A percentile compares a stretch with the other conserved stretches of the same genome.
These are phyloP conservation scores for Drosophila watanabei DNA, from an alignment of 1,140 invertebrate species.

Conservation along the genomic window DNA sequence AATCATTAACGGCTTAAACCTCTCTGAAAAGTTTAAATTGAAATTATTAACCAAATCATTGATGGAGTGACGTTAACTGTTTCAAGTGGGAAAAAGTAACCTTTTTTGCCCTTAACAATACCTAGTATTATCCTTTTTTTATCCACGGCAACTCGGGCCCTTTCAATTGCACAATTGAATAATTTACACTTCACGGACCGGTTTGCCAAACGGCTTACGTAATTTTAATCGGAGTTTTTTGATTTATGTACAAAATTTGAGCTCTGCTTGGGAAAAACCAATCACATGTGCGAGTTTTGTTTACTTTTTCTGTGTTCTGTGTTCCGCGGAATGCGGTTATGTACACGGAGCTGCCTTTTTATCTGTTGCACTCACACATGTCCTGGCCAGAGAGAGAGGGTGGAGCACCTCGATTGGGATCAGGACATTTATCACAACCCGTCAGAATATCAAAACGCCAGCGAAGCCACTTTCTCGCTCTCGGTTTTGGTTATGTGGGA, in stretches of 20 bases:
- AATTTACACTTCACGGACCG: slow-evolving; percentile 10
- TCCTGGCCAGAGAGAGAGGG: background rate
- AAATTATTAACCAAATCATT: background rate
- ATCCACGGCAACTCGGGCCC: background rate
- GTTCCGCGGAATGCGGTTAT: slow-evolving; percentile 2
- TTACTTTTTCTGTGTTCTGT: background rate
- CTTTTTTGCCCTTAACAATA: background rate
- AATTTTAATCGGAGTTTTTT: slow-evolving; percentile 42
- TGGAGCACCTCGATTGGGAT: slow-evolving; percentile 23
- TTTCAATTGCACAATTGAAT: slow-evolving; percentile 11
- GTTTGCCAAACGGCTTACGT: slow-evolving; percentile 13
- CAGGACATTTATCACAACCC: slow-evolving; percentile 54
- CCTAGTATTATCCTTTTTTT: background rate
- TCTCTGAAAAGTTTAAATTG: too few species aligned
- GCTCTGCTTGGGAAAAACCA: slow-evolving; percentile 18
- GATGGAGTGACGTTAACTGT: background rate
- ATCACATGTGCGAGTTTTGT: slow-evolving; percentile 35
- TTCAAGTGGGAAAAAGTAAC: background rate
- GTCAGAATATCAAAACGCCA: slow-evolving; percentile 46
- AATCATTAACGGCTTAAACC: background rate
- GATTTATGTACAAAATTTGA: slow-evolving; percentile 37
- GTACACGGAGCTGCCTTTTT: slow-evolving; percentile 7
- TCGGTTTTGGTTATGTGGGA: slow-evolving; percentile 14
- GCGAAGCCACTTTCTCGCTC: slow-evolving; percentile 35
- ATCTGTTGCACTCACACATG: slow-evolving; percentile 30